phyloP scores from a whole-genome alignment of 2,888 invertebrate species.

The Perithous albicinctus region DNA sequence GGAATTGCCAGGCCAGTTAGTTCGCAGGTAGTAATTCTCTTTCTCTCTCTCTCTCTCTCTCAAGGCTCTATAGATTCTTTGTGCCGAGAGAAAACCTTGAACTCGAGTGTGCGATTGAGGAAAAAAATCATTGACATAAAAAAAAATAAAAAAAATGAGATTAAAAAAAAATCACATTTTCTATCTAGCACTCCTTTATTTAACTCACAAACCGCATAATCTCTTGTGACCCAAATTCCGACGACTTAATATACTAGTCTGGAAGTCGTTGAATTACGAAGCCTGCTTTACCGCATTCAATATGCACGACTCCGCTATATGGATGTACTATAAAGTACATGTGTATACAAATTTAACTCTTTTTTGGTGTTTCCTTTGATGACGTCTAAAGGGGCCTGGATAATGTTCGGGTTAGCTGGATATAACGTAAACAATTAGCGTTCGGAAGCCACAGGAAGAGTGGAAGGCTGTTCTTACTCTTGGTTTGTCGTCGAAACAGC shows the following conservation, averaged over 20 bases:
- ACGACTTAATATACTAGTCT: slow-evolving; percentile 9
- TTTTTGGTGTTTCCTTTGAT: slow-evolving; percentile 3
- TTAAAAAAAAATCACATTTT: background rate
- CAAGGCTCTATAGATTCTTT: background rate
- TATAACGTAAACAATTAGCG: slow-evolving; percentile 10
- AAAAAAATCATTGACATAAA: background rate
- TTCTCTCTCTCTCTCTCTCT: background rate
- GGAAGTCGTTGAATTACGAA: slow-evolving; percentile 16
- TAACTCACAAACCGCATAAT: background rate
- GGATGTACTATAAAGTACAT: slow-evolving; percentile 20
- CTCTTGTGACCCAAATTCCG: slow-evolving; percentile 11
- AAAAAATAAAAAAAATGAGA: no score
- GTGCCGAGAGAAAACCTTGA: background rate
- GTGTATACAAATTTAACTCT: background rate
- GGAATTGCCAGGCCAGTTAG: background rate
- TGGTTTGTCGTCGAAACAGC: background rate
- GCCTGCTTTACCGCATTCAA: background rate
- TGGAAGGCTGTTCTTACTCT: background rate
- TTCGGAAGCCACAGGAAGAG: background rate
- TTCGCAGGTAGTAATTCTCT: background rate
- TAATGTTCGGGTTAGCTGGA: background rate
- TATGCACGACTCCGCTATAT: background rate
- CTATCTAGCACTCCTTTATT: background rate
- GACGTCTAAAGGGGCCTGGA: slow-evolving; percentile 9
- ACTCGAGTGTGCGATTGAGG: background rate